These are phyloP conservation scores for Corythornis leucogaster DNA, from an alignment of 2,797 vertebrate species.

Conservation along the genomic window DNA sequence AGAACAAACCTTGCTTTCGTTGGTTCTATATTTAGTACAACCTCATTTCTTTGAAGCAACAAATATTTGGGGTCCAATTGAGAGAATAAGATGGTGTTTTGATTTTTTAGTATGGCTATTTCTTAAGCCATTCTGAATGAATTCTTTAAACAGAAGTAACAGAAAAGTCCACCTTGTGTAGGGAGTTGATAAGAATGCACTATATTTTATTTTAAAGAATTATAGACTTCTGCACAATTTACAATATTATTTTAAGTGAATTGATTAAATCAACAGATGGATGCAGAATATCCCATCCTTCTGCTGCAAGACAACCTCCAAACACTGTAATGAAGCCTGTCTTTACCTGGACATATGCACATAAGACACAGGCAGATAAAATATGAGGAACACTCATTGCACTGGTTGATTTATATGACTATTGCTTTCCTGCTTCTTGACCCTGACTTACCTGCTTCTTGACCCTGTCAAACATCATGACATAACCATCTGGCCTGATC, in stretches of 20 bases:
- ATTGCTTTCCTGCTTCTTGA: background rate
- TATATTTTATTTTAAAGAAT: background rate
- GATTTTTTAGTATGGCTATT: background rate
- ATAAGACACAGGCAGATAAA: background rate
- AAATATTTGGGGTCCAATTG: background rate
- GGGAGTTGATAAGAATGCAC: background rate
- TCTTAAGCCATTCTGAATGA: background rate
- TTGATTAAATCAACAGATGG: background rate
- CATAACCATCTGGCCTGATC: background rate
- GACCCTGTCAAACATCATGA: background rate
- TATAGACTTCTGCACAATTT: background rate
- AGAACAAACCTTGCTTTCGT: background rate
- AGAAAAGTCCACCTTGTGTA: background rate
- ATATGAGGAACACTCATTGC: background rate
- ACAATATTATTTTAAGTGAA: background rate
- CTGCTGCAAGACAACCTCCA: background rate
- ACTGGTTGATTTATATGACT: background rate
- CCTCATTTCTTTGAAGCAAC: background rate
- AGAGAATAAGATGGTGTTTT: background rate
- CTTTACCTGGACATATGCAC: background rate
- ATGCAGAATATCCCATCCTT: background rate
- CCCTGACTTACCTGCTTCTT: background rate
- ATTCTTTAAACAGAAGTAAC: background rate
- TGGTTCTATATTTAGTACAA: background rate
- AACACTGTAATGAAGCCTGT: background rate